Percentiles rank a stretch among this genome's conserved stretches.
Conservation (phyloP, 2,113 vertebrate species). For the Passer domesticus region DNA sequence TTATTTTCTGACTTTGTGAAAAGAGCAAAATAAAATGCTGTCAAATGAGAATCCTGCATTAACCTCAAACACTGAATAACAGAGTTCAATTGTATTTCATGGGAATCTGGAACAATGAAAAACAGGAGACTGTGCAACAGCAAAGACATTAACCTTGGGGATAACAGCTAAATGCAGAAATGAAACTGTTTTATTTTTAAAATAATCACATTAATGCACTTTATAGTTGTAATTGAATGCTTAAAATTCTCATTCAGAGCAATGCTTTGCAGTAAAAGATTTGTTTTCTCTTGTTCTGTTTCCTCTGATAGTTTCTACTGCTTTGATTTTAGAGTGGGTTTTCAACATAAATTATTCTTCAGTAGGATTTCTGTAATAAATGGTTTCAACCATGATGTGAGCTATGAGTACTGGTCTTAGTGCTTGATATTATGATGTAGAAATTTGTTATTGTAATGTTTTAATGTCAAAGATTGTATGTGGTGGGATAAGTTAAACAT, state of each 20-base stretch:
- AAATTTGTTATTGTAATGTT: neutral
- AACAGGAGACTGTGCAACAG: neutral
- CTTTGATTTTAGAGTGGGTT: neutral
- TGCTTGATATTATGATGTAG: neutral
- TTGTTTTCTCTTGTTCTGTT: neutral
- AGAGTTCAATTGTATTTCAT: neutral
- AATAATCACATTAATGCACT: neutral
- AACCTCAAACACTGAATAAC: neutral
- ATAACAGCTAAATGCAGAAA: neutral
- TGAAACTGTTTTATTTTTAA: neutral
- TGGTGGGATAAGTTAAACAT: neutral
- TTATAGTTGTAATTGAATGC: neutral
- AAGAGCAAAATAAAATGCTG: neutral
- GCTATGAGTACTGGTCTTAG: neutral
- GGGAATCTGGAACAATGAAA: neutral
- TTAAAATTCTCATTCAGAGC: neutral
- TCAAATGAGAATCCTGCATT: neutral
- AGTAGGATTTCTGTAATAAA: neutral
- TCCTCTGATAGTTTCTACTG: neutral
- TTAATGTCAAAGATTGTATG: neutral
- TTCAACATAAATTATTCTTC: neutral
- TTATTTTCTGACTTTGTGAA: neutral
- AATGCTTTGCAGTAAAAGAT: neutral
- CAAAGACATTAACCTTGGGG: neutral
- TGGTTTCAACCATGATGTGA: neutral